phyloP scores from a whole-genome alignment of 2,797 vertebrate species.

The Melanotaenia pygmaea region DNA sequence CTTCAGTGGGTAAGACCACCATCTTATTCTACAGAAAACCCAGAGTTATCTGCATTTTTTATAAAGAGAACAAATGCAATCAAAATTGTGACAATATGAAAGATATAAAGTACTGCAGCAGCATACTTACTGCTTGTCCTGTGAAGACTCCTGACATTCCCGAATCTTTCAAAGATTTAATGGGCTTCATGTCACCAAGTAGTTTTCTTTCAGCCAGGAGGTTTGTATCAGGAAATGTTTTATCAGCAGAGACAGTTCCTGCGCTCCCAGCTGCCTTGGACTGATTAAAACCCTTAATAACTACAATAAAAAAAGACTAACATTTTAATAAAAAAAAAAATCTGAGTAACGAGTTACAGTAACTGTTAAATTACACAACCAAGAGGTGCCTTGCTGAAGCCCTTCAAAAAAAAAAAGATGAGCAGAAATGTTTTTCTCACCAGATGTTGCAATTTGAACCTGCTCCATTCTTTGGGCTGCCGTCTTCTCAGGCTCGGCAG shows the following conservation, averaged over 20 bases:
- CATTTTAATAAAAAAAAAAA: background rate
- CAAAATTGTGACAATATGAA: background rate
- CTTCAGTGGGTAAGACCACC: constrained; percentile 83
- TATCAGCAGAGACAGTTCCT: constrained; percentile 34
- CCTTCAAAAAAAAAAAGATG: constrained; percentile 27
- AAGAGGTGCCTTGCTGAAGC: constrained; percentile 8
- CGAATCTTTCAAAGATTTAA: constrained; percentile 74
- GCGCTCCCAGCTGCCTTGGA: constrained; percentile 49
- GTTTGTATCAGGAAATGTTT: constrained; percentile 49
- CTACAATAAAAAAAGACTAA: constrained; percentile 54
- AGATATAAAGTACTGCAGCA: background rate
- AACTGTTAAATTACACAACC: constrained; percentile 2
- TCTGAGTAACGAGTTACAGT: constrained; percentile 8
- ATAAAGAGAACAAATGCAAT: background rate
- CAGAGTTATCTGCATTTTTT: background rate
- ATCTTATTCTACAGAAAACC: constrained; percentile 76
- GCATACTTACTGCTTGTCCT: constrained; percentile 67
- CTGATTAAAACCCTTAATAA: constrained; percentile 66
- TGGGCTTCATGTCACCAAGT: constrained; percentile 73
- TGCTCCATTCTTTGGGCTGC: constrained; percentile 57
- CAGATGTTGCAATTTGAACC: constrained; percentile 73
- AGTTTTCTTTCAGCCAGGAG: constrained; percentile 71
- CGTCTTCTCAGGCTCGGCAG: constrained; percentile 33
- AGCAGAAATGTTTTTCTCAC: constrained; percentile 63
- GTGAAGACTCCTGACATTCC: constrained; percentile 74